Base-by-base conservation (phyloP, 2,113 vertebrate genomes). In the Syngnathoides biaculeatus region DNA sequence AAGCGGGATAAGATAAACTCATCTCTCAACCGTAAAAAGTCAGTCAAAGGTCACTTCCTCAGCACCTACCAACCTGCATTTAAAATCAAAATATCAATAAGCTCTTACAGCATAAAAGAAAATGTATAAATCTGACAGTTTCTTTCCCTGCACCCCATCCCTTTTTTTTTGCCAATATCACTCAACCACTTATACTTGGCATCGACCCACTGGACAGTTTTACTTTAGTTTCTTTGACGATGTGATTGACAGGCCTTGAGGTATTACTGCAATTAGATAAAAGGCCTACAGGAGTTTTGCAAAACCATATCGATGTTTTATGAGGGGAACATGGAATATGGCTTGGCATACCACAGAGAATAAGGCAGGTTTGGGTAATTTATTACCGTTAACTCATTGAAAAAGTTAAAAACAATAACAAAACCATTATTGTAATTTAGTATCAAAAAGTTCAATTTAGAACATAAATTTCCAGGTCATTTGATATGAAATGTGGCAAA, bases 1-100 rank as follows among this genome's bases (percentile, higher is more conserved):
- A 72, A 72, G 77, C 40, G 69, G 69, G 59, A 77, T 71, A 82
- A 70, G 82, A 86, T 79, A 64, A 87, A 79, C 79, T 86, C 71
- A 78, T 90, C 89, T 80, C 87, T 89, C 84, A 72, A 78, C 87
- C 84, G 78, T 89, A 89, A 88, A 79, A 81, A 85, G 77, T 82
- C 73, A 11, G 85, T 65, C 63, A 67, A 87, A 90, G 90, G 72
- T 70, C 76, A 89, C 91, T 90, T 86, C 61, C 80, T 93, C 91
- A 92, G 92, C 92, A 92, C 72, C 78, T 73, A 77, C 86, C 38
- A 65, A 80, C 79, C 84, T 69, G 65, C 81, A 69, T 84, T 78
- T 85, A 91, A 91, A 92, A 92, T 92, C 91, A 89, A 92, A 91
- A 93, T 92, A 92, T 93, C 92, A 92, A 93, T 93, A 93, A 92